Base-by-base conservation (phyloP, 2,113 vertebrate species). In the Desmodus rotundus region DNA sequence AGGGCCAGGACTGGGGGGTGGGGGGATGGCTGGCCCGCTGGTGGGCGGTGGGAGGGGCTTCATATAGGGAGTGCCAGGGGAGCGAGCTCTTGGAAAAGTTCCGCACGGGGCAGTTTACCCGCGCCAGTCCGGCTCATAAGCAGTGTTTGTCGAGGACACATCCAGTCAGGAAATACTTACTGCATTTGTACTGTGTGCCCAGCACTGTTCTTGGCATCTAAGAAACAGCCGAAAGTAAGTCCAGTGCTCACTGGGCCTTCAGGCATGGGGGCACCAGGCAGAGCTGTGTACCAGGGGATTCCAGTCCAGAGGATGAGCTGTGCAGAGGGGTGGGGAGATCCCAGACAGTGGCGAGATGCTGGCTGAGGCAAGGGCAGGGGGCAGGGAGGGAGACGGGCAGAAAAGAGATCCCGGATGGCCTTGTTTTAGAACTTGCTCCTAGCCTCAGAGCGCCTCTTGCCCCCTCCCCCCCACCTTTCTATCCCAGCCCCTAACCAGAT, bases 11-110 rank as follows among this genome's bases (percentile, higher is more conserved):
- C 4, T 31, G 41, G 56, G 45, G 58, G n/a, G n/a, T n/a, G n/a
- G n/a, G n/a, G n/a, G n/a, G n/a, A n/a, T n/a, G n/a, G 20, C 13
- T 4, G 45, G 11, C 22, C 20, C 7, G 3, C 31, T 28, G 2
- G 12, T 31, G 26, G 22, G 10, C 0, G 4, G 2, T 3, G 3
- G 14, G 68, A 5, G 28, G 41, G 14, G 15, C 54, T 54, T 9
- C 10, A 1, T 11, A 20, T 16, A 15, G 33, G 24, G 17, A n/a
- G 28, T 24, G 9, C 73, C 22, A 2, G 31, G 9, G 63, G 72
- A 47, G 31, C 1, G 2, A 0, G 43, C 33, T 14, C 65, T 54
- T 58, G 33, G 22, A 43, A 47, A 65, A 58, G 24, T 28, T n/a
- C 17, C 1, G 36, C 26, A 15, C 26, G 38, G 41, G n/a, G 17